A percentile compares a stretch with the other conserved stretches of the same genome.
Conservation (phyloP, 2,797 vertebrate genomes). For the Microtus californicus region DNA sequence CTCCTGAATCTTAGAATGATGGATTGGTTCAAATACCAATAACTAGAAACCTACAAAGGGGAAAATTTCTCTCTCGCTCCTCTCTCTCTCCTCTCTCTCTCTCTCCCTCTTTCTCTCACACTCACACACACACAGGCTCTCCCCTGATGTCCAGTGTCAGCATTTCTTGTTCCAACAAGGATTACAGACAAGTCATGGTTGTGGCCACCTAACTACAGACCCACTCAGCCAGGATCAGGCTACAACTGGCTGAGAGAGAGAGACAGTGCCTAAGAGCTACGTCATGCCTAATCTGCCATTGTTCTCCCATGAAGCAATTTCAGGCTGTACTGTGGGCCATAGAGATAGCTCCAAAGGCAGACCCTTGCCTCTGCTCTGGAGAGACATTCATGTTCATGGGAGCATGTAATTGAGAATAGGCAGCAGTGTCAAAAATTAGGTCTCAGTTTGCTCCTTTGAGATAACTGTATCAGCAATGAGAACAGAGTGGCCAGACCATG, state of each 20-base stretch:
- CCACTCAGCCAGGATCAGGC: background rate
- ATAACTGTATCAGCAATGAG: background rate
- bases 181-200: background rate
- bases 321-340: background rate
- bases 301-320: background rate
- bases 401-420: rapidly evolving
- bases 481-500: background rate
- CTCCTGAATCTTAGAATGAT: background rate
- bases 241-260: background rate
- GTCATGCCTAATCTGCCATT: background rate
- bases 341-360: too few species aligned
- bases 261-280: too few species aligned
- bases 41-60: conserved; percentile 25
- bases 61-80: conserved; percentile 27
- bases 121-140: background rate
- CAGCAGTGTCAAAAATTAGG: rapidly evolving
- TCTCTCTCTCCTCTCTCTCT: background rate
- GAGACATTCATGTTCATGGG: background rate
- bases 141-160: background rate
- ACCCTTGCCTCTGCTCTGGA: background rate
- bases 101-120: too few species aligned
- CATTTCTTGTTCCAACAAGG: background rate
- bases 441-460: background rate
- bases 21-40: conserved; percentile 48
- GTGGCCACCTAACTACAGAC: rapidly evolving